Base-by-base conservation (phyloP, 2,888 invertebrate genomes). In the Abrostola tripartita region DNA sequence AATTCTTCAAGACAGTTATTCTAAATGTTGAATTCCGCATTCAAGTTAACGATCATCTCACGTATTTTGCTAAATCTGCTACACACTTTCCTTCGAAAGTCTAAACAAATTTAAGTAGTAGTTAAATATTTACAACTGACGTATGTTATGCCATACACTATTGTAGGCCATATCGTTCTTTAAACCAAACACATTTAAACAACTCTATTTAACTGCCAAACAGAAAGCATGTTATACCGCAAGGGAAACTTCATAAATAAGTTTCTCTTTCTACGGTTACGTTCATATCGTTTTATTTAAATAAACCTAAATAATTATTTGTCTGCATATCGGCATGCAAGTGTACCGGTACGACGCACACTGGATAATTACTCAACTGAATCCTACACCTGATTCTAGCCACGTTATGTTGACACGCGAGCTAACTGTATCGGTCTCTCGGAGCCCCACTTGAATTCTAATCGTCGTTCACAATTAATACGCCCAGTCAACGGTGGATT, bases 401-500 rank as follows among this genome's bases (percentile, higher is more conserved):
- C 93, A 92, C 92, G 92, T 92, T 85, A 85, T 65, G 65, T 64
- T 77, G 81, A 89, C 93, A 94, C 93, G 93, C 94, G 87, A 92
- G 73, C 86, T 94, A 94, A 94, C 94, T 92, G 94, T 93, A 91
- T 86, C 89, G 84, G 87, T 83, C 87, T 90, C 87, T 85, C 74
- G 85, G 79, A 87, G 87, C 88, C 82, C 85, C 89, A 80, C 81
- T 88, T 90, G 94, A 94, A 94, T 94, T 93, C 86, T 93, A 94
- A 94, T 92, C 81, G 86, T 85, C 82, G 83, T 84, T 85, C 88
- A 91, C 93, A 94, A 94, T 94, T 94, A 94, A 91, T 90, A 90
- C 88, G 85, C 83, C 92, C 94, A 94, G 86, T 93, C 92, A 94
- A 94, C 94, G 90, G 91, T 94, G 92, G 89, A 93, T 92, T 94